phyloP scores from a whole-genome alignment of 2,888 invertebrate genomes.

The Oxycera nigricornis region DNA sequence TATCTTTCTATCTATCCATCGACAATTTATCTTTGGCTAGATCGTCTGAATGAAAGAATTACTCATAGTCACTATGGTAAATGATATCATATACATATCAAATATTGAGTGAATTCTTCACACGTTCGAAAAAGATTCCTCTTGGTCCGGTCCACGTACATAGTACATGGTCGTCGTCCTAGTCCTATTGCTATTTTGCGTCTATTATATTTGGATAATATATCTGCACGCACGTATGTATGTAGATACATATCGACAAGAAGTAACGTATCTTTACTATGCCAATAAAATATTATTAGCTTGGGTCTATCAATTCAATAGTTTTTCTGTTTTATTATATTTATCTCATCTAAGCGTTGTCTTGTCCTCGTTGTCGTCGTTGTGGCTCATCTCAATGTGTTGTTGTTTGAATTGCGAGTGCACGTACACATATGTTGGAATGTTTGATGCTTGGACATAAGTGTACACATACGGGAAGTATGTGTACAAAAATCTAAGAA shows the following conservation, averaged over 20 bases:
- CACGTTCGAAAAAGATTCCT: constrained; percentile 26
- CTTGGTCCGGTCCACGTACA: neutral
- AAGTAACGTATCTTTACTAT: neutral
- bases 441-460: neutral
- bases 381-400: neutral
- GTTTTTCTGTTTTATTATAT: too few species aligned
- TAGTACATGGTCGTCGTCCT: neutral
- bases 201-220: neutral
- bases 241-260: neutral
- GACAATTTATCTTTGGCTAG: too few species aligned
- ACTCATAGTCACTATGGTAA: too few species aligned
- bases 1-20: too few species aligned
- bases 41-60: too few species aligned
- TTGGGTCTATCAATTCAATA: constrained; percentile 28
- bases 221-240: neutral
- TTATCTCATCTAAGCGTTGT: too few species aligned
- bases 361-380: neutral
- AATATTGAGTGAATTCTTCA: constrained; percentile 22
- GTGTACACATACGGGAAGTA: neutral
- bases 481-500: constrained; percentile 5
- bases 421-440: too few species aligned
- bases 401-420: neutral
- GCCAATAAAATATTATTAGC: constrained; percentile 31
- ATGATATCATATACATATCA: neutral
- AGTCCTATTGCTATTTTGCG: neutral